Conservation (phyloP, 1,140 invertebrate species). For the Olivierus martensii region DNA sequence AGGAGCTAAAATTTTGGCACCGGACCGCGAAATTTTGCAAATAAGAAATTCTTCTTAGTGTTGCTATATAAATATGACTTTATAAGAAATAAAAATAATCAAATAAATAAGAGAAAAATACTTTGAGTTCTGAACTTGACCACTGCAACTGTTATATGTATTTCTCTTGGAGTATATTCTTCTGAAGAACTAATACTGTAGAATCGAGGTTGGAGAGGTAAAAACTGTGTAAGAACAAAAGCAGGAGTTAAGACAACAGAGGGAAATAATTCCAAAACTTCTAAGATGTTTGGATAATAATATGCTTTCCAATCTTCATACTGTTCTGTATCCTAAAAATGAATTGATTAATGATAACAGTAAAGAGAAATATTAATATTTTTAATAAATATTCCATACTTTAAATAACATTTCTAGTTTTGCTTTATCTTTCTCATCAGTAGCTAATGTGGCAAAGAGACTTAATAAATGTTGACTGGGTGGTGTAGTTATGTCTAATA, state of each 20-base stretch:
- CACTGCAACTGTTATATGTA: slow-evolving; percentile 84
- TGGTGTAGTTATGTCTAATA: slow-evolving; percentile 83
- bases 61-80: too few species aligned
- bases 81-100: too few species aligned
- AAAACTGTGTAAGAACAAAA: slow-evolving; percentile 66
- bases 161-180: slow-evolving; percentile 51
- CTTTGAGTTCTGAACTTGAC: slow-evolving; percentile 73
- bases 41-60: too few species aligned
- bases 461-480: slow-evolving; percentile 73
- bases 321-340: slow-evolving; percentile 58
- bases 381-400: too few species aligned
- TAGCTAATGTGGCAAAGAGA: slow-evolving; percentile 63
- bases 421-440: slow-evolving; percentile 44
- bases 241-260: slow-evolving; percentile 68
- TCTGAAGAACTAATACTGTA: slow-evolving; percentile 90
- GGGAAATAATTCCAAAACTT: slow-evolving; percentile 76
- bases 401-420: slow-evolving; percentile 23
- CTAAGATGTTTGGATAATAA: slow-evolving; percentile 67
- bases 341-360: too few species aligned
- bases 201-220: slow-evolving; percentile 79
- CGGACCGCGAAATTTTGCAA: too few species aligned
- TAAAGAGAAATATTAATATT: too few species aligned
- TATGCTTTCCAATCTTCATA: slow-evolving; percentile 92
- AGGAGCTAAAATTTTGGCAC: too few species aligned
- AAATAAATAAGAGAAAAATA: too few species aligned